These are phyloP conservation scores for Onychomys leucogaster DNA, from an alignment of 2,797 vertebrate genomes.

Conservation along the genomic window DNA sequence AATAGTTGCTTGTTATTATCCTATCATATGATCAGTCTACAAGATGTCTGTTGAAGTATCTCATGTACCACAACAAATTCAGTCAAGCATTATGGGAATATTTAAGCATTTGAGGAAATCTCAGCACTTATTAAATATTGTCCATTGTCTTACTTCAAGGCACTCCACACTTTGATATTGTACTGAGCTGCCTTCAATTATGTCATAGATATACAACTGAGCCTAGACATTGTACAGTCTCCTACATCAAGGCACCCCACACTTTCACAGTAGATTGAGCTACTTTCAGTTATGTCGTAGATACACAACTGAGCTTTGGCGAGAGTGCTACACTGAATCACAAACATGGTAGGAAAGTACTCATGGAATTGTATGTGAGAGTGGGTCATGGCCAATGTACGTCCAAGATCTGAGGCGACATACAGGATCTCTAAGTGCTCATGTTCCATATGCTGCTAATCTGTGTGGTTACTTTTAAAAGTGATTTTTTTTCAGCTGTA, in stretches of 20 bases:
- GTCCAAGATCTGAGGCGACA: background rate
- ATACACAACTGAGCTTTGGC: background rate
- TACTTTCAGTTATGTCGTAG: no score
- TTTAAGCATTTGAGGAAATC: background rate
- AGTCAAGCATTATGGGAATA: no score
- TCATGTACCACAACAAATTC: background rate
- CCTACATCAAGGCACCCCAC: no score
- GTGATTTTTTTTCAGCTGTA: background rate
- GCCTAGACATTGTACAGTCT: no score
- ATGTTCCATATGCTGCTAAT: background rate
- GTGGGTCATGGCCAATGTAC: rapidly evolving
- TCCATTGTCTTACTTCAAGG: background rate
- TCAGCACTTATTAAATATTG: background rate
- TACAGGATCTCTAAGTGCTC: background rate
- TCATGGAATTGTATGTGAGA: rapidly evolving
- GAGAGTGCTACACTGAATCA: background rate
- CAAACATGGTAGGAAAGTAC: background rate
- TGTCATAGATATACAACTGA: no score
- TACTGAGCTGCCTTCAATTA: no score
- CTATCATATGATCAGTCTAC: rapidly evolving
- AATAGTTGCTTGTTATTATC: background rate
- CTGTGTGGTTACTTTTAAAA: background rate
- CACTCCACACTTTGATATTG: background rate
- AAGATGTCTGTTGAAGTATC: background rate
- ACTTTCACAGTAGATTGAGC: background rate